phyloP scores from a whole-genome alignment of 2,113 vertebrate genomes.

The Smithornis capensis region DNA sequence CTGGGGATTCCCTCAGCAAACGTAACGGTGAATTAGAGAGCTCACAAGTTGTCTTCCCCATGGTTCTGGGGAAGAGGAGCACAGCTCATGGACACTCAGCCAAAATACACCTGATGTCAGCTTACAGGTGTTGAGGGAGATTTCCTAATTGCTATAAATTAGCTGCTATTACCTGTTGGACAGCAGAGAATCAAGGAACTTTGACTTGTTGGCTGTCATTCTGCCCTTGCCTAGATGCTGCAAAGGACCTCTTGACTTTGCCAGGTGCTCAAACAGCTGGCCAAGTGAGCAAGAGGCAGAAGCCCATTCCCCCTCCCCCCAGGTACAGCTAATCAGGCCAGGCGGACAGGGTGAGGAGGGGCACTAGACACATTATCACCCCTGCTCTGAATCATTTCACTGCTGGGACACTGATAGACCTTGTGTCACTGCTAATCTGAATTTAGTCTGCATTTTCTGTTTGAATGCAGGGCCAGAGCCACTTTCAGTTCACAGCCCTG shows the following conservation, averaged over 20 bases:
- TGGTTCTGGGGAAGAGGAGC: background rate
- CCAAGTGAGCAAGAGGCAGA: background rate
- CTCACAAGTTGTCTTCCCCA: background rate
- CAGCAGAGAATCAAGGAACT: background rate
- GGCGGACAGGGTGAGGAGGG: background rate
- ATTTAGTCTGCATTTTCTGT: background rate
- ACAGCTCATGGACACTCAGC: background rate
- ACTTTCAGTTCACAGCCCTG: background rate
- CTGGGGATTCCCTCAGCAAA: conserved; percentile 32
- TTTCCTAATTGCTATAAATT: background rate
- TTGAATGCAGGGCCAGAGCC: background rate
- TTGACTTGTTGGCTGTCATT: background rate
- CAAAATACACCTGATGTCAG: background rate
- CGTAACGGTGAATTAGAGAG: background rate
- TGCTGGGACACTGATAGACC: background rate
- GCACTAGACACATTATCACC: accelerated
- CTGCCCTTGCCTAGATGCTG: background rate
- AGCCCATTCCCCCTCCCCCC: background rate
- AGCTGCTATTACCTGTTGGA: background rate
- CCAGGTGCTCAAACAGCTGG: background rate
- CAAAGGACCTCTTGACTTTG: background rate
- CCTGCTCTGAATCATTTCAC: background rate
- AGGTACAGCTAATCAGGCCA: background rate
- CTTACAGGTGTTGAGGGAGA: background rate
- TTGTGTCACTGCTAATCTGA: accelerated